Percentiles rank a stretch among this genome's conserved stretches.
Evolutionary conservation across 2,888 invertebrate species (phyloP).

Genomic region (Meteorus colon): DNA sequence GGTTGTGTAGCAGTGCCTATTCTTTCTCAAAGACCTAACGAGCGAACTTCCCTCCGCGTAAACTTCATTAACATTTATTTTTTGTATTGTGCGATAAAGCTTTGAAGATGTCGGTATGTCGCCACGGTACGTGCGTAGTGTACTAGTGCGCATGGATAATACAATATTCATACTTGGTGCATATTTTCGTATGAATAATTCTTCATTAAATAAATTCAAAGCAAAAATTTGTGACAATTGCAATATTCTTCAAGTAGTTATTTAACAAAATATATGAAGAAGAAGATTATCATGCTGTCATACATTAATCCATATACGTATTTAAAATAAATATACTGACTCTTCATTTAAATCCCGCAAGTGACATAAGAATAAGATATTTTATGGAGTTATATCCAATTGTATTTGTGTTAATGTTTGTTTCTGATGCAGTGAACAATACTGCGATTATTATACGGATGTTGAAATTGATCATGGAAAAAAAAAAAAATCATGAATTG

Average conservation of each 20-base stretch:
- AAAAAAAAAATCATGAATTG: background rate
- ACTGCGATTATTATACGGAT: background rate
- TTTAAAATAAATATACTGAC: background rate
- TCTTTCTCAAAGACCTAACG: slow-evolving; percentile 26
- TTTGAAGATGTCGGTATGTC: slow-evolving; percentile 56
- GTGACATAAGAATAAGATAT: background rate
- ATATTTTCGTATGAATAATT: background rate
- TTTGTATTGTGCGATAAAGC: background rate
- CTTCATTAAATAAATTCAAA: background rate
- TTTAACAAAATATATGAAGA: background rate
- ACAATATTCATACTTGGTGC: slow-evolving; percentile 4
- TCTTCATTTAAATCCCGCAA: background rate
- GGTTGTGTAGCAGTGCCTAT: background rate
- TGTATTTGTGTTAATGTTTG: background rate
- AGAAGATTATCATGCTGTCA: background rate
- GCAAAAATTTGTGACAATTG: background rate
- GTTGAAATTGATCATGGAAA: background rate
- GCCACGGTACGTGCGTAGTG: slow-evolving; percentile 55
- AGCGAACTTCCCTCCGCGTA: background rate
- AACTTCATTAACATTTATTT: background rate
- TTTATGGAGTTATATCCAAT: background rate
- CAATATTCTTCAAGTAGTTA: background rate
- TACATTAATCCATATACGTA: background rate
- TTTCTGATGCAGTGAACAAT: background rate
- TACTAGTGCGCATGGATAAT: slow-evolving; percentile 48